Conservation (phyloP, 2,797 vertebrate genomes). For the Pseudotriccus pelzelni region DNA sequence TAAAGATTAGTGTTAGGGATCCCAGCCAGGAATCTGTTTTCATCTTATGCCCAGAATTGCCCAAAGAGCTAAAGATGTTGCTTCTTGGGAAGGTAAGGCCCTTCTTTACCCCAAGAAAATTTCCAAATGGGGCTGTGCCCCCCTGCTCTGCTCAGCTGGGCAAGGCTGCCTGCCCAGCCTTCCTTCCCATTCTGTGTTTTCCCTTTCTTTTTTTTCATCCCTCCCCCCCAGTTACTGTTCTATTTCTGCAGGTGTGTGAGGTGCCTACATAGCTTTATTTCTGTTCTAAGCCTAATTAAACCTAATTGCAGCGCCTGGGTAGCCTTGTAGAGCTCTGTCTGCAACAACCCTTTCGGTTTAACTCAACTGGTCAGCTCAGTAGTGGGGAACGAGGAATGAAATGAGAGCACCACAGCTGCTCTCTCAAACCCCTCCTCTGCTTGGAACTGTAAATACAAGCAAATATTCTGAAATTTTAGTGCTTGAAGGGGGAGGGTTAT, state of each 20-base stretch:
- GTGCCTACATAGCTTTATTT: neutral
- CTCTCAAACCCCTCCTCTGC: neutral
- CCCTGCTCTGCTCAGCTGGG: neutral
- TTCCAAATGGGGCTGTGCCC: neutral
- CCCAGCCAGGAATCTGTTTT: neutral
- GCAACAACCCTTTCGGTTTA: neutral
- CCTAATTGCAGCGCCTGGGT: neutral
- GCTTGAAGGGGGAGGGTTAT: neutral
- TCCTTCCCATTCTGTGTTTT: neutral
- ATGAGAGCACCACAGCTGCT: neutral
- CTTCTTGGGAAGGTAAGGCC: neutral
- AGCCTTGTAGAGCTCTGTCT: neutral
- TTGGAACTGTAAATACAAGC: neutral
- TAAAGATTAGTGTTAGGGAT: neutral
- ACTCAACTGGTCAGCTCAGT: neutral
- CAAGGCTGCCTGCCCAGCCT: neutral
- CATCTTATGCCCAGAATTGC: neutral
- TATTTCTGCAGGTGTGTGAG: neutral
- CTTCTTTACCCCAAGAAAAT: neutral
- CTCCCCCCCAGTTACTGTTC: neutral
- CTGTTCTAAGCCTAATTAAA: neutral
- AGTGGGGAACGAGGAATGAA: neutral
- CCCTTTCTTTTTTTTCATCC: neutral
- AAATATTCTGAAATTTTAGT: neutral
- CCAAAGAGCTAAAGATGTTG: neutral